These are phyloP conservation scores for Steromphala cineraria DNA, from an alignment of 2,888 invertebrate genomes.

Conservation along the genomic window DNA sequence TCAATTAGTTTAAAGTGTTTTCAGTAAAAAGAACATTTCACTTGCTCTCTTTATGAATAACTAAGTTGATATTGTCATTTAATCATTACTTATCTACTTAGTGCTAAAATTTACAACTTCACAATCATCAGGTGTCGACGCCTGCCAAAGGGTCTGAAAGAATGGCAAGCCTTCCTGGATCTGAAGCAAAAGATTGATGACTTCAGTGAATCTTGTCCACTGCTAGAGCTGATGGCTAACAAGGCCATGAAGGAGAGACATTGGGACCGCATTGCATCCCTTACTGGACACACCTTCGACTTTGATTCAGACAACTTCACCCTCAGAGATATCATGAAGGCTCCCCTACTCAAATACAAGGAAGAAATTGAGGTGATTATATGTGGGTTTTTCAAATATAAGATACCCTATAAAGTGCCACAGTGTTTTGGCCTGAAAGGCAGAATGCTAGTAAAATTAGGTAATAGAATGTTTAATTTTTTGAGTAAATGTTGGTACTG, in stretches of 20 bases:
- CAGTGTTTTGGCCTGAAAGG: no score
- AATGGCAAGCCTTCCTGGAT: conserved; percentile 91
- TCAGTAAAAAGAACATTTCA: no score
- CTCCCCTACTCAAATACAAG: conserved; percentile 86
- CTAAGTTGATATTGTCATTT: no score
- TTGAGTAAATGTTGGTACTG: no score
- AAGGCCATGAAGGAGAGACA: conserved; percentile 89
- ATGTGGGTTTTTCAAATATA: neutral
- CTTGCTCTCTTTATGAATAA: no score
- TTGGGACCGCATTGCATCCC: conserved; percentile 82
- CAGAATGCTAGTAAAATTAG: no score
- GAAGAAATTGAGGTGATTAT: conserved; percentile 87
- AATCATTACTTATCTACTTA: no score
- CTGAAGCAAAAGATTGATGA: conserved; percentile 92
- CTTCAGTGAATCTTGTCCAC: conserved; percentile 90
- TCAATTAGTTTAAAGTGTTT: no score
- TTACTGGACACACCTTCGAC: conserved; percentile 83
- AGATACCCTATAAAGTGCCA: no score
- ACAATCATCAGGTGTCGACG: conserved; percentile 81
- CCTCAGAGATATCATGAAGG: conserved; percentile 88
- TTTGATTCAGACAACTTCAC: conserved; percentile 88
- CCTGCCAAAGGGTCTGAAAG: conserved; percentile 88
- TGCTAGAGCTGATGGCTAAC: conserved; percentile 91
- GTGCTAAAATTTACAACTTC: no score
- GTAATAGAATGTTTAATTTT: no score